Percentiles rank a stretch among this genome's conserved stretches.
Conservation (phyloP, 2,797 vertebrate species). For the Oophaga sylvatica region DNA sequence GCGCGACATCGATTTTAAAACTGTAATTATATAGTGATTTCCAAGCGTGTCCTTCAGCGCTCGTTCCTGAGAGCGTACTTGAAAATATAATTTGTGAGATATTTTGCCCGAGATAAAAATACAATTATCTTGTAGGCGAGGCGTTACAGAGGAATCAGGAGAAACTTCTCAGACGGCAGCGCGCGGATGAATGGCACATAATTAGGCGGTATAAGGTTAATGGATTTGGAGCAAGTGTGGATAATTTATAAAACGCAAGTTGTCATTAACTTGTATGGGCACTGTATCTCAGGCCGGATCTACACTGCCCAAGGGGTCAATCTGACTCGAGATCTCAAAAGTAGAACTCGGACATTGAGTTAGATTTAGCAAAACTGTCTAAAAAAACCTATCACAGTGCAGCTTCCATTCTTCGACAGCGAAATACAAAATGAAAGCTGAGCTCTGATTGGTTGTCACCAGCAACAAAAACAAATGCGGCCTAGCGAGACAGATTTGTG, state of each 20-base stretch:
- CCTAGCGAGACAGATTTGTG: no score
- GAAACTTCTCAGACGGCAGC: not conserved
- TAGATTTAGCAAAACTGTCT: no score
- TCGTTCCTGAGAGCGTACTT: slow-evolving; percentile 33
- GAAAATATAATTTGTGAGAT: slow-evolving; percentile 32
- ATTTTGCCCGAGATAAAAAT: slow-evolving; percentile 30
- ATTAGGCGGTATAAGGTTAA: not conserved
- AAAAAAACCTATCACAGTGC: not conserved
- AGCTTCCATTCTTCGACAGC: not conserved
- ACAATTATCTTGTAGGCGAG: slow-evolving; percentile 32
- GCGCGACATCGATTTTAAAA: slow-evolving; percentile 5
- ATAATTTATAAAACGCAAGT: not conserved
- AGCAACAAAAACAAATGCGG: no score
- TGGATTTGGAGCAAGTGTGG: not conserved
- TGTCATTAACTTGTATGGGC: not conserved
- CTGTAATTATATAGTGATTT: slow-evolving; percentile 47
- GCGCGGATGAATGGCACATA: not conserved
- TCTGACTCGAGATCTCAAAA: not conserved
- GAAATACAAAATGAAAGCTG: no score
- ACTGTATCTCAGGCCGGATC: not conserved
- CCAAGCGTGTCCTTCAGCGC: slow-evolving; percentile 13
- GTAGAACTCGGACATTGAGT: no score
- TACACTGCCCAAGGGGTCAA: not conserved
- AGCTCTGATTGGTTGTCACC: no score
- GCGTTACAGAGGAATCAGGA: not conserved